Percentiles rank a stretch among this genome's conserved stretches.
Conservation (phyloP, 2,113 vertebrate genomes). For the Vombatus ursinus region DNA sequence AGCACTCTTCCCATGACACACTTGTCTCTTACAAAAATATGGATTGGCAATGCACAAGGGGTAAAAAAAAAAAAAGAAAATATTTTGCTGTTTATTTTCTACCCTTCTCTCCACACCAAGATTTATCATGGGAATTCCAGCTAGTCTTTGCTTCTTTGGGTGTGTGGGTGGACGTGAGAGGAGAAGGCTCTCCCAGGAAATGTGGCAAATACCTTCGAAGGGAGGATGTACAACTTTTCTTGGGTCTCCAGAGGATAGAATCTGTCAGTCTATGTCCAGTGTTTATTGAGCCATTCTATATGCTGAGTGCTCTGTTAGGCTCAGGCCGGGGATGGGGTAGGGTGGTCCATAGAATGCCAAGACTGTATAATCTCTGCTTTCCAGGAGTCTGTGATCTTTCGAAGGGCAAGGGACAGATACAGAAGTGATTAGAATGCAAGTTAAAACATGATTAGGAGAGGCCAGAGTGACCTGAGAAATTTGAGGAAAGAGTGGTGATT, state of each 20-base stretch:
- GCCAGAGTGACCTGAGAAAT: not conserved
- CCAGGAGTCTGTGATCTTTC: not conserved
- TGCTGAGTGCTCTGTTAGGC: not conserved
- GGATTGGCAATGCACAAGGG: not conserved
- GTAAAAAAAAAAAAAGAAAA: not conserved
- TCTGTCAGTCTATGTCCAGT: slow-evolving; percentile 8
- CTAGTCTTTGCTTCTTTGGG: not conserved
- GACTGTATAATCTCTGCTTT: not conserved
- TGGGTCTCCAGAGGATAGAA: not conserved
- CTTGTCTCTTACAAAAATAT: not conserved
- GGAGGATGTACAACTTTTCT: not conserved
- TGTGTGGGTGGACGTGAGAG: not conserved
- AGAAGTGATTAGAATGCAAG: not conserved
- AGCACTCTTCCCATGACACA: not conserved
- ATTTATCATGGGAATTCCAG: slow-evolving; percentile 13
- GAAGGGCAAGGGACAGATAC: not conserved
- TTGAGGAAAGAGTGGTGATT: not conserved
- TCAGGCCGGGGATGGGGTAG: no score
- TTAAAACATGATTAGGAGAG: not conserved
- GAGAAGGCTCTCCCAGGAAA: not conserved
- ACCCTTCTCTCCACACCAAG: not conserved
- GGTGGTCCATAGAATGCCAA: not conserved
- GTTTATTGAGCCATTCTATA: not conserved
- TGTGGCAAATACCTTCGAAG: slow-evolving; percentile 6
- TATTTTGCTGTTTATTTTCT: not conserved